These are phyloP conservation scores for Anoncus sp. DNA, from an alignment of 2,888 invertebrate genomes.

Conservation along the genomic window DNA sequence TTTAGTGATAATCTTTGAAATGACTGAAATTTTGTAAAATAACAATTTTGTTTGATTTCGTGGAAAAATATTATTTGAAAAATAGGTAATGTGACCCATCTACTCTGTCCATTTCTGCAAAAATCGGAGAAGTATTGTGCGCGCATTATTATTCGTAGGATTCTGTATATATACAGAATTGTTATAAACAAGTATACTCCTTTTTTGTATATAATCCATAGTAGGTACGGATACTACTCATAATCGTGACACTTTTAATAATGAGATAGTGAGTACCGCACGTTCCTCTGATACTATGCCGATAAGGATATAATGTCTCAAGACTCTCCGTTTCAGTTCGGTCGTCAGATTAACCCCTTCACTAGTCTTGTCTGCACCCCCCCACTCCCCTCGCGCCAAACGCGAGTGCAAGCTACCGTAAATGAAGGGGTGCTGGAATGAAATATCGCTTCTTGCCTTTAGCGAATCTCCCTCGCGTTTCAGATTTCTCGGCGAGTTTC, in stretches of 20 bases:
- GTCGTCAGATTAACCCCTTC: background rate
- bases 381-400: background rate
- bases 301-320: constrained; percentile 47
- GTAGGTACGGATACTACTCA: no score
- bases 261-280: constrained; percentile 39
- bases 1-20: no score
- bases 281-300: constrained; percentile 25
- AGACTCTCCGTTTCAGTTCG: constrained; percentile 37
- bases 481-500: constrained; percentile 26
- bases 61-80: no score
- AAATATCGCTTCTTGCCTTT: constrained; percentile 66
- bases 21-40: no score
- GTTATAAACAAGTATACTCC: no score
- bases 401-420: constrained; percentile 42
- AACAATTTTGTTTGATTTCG: no score
- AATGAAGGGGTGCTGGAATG: constrained; percentile 62
- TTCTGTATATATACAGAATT: no score
- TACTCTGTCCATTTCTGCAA: no score
- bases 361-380: background rate
- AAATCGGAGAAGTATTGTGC: no score
- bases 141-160: no score
- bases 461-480: constrained; percentile 39
- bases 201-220: no score
- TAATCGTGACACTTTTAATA: constrained; percentile 37
- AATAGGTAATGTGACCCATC: no score